phyloP scores from a whole-genome alignment of 2,888 invertebrate genomes.

The Melanargia galathea region DNA sequence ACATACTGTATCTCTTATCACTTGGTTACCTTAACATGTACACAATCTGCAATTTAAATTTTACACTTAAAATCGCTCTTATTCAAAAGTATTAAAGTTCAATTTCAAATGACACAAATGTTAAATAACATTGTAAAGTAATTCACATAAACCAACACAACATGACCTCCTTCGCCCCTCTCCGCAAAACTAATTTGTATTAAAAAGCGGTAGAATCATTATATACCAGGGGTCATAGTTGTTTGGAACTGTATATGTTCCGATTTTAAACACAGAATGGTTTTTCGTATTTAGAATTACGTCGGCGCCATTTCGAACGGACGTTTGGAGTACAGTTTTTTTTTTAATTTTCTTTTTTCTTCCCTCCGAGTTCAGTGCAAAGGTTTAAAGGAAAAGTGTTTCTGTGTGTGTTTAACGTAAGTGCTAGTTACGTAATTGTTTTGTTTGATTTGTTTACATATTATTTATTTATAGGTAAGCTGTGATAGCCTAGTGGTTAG shows the following conservation, averaged over 20 bases:
- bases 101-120: slow-evolving; percentile 33
- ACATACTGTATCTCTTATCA: slow-evolving; percentile 73
- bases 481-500: no score
- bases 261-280: slow-evolving; percentile 67
- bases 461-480: background rate
- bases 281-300: slow-evolving; percentile 72
- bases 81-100: slow-evolving; percentile 32
- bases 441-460: background rate
- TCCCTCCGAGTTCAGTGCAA: slow-evolving; percentile 37
- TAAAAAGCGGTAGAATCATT: slow-evolving; percentile 44
- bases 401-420: slow-evolving; percentile 31
- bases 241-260: slow-evolving; percentile 51
- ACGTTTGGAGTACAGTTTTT: slow-evolving; percentile 54
- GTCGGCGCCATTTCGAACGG: slow-evolving; percentile 52
- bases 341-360: slow-evolving; percentile 44
- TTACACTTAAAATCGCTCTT: slow-evolving; percentile 38
- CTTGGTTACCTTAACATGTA: slow-evolving; percentile 63
- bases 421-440: slow-evolving; percentile 5
- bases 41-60: slow-evolving; percentile 58
- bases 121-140: slow-evolving; percentile 43
- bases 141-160: slow-evolving; percentile 46
- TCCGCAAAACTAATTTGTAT: slow-evolving; percentile 33
- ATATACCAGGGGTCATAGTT: slow-evolving; percentile 48
- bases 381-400: slow-evolving; percentile 22
- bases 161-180: slow-evolving; percentile 49